phyloP scores from a whole-genome alignment of 2,888 invertebrate genomes.

The Ecdyonurus torrentis region DNA sequence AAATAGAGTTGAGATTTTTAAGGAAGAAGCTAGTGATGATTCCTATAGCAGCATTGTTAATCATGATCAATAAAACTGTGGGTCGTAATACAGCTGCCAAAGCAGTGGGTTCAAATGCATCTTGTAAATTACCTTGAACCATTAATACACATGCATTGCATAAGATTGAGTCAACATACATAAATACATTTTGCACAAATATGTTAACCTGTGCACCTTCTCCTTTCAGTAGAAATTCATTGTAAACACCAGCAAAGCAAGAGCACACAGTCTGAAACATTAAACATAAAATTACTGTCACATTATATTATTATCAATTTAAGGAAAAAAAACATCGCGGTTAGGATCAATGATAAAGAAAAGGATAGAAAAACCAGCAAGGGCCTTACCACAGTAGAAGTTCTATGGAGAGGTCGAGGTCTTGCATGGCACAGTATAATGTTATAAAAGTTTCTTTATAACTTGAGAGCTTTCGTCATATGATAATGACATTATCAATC shows the following conservation, averaged over 20 bases:
- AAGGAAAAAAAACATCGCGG: too few relatives aligned
- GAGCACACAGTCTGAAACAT: constrained; percentile 75
- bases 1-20: constrained; percentile 80
- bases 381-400: too few relatives aligned
- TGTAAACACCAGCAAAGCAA: constrained; percentile 89
- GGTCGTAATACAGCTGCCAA: constrained; percentile 41
- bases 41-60: constrained; percentile 82
- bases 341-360: too few relatives aligned
- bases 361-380: too few relatives aligned
- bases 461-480: too few relatives aligned
- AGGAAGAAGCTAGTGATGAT: constrained; percentile 89
- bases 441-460: too few relatives aligned
- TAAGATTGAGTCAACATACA: constrained; percentile 88
- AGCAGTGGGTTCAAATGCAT: constrained; percentile 38
- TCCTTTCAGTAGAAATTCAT: constrained; percentile 81
- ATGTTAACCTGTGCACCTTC: constrained; percentile 71
- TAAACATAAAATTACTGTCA: too few relatives aligned
- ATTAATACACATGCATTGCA: constrained; percentile 64
- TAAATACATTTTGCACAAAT: constrained; percentile 85
- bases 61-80: constrained; percentile 61
- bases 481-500: too few relatives aligned
- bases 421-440: too few relatives aligned
- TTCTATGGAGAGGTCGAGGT: too few relatives aligned
- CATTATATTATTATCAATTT: too few relatives aligned
- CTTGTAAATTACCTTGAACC: constrained; percentile 42